Evolutionary conservation across 2,113 vertebrate genomes (phyloP), one percentile per base, ranked within the genome.

Genomic region (Urocynchramus pylzowi): DNA sequence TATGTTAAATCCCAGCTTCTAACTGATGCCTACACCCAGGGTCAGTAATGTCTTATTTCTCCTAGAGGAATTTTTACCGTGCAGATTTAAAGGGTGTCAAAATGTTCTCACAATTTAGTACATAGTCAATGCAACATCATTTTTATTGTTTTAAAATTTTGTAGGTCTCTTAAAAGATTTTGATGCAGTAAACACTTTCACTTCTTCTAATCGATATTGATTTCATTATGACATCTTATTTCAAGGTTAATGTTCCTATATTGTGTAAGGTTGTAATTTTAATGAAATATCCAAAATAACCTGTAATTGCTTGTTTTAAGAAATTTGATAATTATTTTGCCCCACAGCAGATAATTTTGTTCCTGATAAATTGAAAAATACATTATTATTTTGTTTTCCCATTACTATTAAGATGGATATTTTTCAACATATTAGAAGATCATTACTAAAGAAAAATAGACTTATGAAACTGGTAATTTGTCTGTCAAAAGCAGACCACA

Each of bases 391-490:
- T 89, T 91, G 20, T 93, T 97, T 96, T 93, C 39, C 19, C 71
- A 87, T 96, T 97, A n/a, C 30, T 76, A 42, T 71, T 93, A 90
- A 91, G 78, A 80, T 82, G 53, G 60, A 63, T 97, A 90, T 93
- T 94, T 98, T 97, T 96, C 86, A 90, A 74, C 37, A 2, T 92
- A 95, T 94, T 96, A 96, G 80, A 94, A 93, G 89, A 95, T 97
- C 94, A 95, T 97, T 97, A 89, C 60, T 91, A 90, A 90, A 37
- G 81, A 63, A 93, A 79, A 95, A 95, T 96, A 93, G 92, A 89
- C 83, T 87, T 96, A 96, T 63, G 87, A 96, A 96, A 97, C 92
- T 94, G 73, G 94, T 97, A 95, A 98, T 98, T 98, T 97, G 68
- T 57, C 92, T 96, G 94, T 98, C 97, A 96, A 96, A 92, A 95